phyloP scores from a whole-genome alignment of 2,113 vertebrate species.

The Rhinopomastus cyanomelas region DNA sequence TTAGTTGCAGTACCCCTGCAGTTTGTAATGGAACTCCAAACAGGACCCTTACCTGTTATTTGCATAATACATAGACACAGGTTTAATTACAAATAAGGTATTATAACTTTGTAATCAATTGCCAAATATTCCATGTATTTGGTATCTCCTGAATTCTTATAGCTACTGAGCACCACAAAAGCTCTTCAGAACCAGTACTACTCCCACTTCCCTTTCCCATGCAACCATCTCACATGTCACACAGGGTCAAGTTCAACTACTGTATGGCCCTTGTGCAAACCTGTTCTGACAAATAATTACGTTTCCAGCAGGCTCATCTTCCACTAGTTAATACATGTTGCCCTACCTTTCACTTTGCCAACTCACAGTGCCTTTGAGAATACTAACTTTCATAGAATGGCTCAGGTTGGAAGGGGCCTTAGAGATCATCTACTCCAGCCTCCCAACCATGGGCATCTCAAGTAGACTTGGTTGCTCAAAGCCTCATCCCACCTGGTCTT shows the following conservation, averaged over 20 bases:
- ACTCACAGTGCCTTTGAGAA: neutral
- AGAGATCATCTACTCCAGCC: too few relatives aligned
- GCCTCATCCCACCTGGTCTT: too few relatives aligned
- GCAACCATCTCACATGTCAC: neutral
- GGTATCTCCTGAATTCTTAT: neutral
- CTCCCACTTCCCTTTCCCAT: neutral
- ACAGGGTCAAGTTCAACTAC: neutral
- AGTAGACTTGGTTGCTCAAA: too few relatives aligned
- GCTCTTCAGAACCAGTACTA: neutral
- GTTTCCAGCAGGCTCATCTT: neutral
- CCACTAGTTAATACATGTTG: neutral
- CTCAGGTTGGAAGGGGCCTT: too few relatives aligned
- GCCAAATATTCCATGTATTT: neutral
- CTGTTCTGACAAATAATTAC: neutral
- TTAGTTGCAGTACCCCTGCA: neutral
- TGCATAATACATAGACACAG: neutral
- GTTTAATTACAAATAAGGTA: neutral
- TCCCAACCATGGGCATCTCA: too few relatives aligned
- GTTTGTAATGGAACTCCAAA: neutral
- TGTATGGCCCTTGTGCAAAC: neutral
- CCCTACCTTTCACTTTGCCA: neutral
- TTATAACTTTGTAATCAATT: neutral
- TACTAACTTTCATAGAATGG: too few relatives aligned
- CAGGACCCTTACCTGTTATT: neutral
- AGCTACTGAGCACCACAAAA: neutral